These are phyloP conservation scores for Drosophila neoperkinsi DNA, from an alignment of 2,888 invertebrate genomes.

Conservation along the genomic window DNA sequence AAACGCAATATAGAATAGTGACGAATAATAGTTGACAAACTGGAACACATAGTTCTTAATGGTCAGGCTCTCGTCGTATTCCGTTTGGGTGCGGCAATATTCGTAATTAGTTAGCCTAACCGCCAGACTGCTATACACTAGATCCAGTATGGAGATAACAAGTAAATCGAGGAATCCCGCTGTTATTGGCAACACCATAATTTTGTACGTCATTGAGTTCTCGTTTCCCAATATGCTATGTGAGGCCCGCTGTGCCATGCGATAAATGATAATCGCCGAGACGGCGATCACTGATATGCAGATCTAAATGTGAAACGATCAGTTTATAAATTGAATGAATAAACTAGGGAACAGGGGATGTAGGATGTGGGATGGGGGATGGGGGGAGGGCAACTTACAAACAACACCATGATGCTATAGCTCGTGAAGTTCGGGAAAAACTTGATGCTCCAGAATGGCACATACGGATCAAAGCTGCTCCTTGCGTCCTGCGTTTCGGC, in stretches of 20 bases:
- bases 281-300: constrained; percentile 90
- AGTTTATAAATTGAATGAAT: neutral
- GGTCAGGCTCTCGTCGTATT: constrained; percentile 94
- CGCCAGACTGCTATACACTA: constrained; percentile 88
- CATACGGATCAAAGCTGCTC: constrained; percentile 88
- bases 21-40: constrained; percentile 95
- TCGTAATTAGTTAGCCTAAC: constrained; percentile 90
- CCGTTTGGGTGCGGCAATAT: constrained; percentile 92
- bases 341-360: neutral
- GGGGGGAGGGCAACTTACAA: constrained; percentile 65
- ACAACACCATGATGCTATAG: constrained; percentile 87
- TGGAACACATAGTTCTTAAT: constrained; percentile 95
- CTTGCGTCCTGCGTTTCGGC: constrained; percentile 18
- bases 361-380: neutral
- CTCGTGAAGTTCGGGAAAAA: constrained; percentile 90
- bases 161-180: constrained; percentile 92
- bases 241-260: constrained; percentile 89
- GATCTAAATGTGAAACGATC: constrained; percentile 85
- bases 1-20: constrained; percentile 94
- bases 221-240: constrained; percentile 86
- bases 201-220: constrained; percentile 86
- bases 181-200: constrained; percentile 90
- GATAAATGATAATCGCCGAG: constrained; percentile 91
- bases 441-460: constrained; percentile 91
- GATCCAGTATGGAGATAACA: constrained; percentile 91